A percentile compares a stretch with the other conserved stretches of the same genome.
These are phyloP conservation scores for Cyrtonyx montezumae DNA, from an alignment of 2,113 vertebrate species.

Conservation along the genomic window DNA sequence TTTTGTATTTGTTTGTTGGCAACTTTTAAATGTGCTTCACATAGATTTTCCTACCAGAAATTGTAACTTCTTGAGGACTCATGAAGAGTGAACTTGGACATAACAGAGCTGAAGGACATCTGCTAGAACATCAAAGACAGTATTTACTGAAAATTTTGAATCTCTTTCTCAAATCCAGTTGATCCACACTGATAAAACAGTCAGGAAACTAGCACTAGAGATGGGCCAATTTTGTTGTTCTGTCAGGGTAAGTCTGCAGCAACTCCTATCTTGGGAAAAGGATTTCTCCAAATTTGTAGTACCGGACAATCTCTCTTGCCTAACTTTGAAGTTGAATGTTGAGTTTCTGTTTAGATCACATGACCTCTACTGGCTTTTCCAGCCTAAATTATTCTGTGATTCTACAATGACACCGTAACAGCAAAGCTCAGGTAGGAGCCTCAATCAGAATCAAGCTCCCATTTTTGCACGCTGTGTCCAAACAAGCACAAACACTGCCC, in stretches of 20 bases:
- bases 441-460: not conserved
- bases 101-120: not conserved
- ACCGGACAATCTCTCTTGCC: not conserved
- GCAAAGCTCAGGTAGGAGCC: not conserved
- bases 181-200: not conserved
- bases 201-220: not conserved
- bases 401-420: not conserved
- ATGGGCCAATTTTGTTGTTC: not conserved
- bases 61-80: not conserved
- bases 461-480: not conserved
- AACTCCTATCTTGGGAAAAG: not conserved
- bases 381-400: not conserved
- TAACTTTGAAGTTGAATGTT: not conserved
- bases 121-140: not conserved
- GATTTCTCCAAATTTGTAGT: not conserved
- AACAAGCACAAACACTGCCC: not conserved
- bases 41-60: not conserved
- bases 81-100: not conserved
- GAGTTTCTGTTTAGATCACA: not conserved
- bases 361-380: not conserved
- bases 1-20: not conserved
- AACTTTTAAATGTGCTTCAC: not conserved
- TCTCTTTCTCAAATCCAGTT: not conserved
- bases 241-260: not conserved
- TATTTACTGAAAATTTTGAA: not conserved